Evolutionary conservation across 2,888 invertebrate genomes (phyloP).

Genomic region (Hydraecia micacea): DNA sequence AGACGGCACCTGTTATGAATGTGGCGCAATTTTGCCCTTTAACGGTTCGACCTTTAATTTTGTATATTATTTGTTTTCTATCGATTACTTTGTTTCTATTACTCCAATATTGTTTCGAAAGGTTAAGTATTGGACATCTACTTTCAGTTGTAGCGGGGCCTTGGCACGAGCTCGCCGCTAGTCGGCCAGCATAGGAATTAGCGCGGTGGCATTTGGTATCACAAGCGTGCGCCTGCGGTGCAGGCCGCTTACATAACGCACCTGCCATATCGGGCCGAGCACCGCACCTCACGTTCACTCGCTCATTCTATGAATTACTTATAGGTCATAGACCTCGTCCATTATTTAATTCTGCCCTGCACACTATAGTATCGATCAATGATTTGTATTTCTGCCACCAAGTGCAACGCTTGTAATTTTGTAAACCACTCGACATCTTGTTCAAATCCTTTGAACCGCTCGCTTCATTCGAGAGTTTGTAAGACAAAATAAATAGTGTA

Average conservation of each 20-base stretch:
- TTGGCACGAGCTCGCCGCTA: conserved; percentile 80
- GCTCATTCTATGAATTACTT: conserved; percentile 89
- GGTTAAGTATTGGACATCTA: conserved; percentile 78
- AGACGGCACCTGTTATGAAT: conserved; percentile 77
- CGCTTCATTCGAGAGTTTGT: conserved; percentile 70
- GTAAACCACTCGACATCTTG: conserved; percentile 54
- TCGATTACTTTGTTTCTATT: conserved; percentile 66
- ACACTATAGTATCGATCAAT: conserved; percentile 74
- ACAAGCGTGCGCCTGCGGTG: conserved; percentile 75
- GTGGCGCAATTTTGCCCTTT: conserved; percentile 78
- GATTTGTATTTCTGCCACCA: conserved; percentile 65
- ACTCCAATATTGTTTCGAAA: conserved; percentile 73
- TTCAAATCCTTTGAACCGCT: conserved; percentile 58
- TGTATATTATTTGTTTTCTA: conserved; percentile 69
- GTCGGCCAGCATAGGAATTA: conserved; percentile 81
- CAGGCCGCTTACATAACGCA: conserved; percentile 88
- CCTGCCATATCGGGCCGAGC: conserved; percentile 88
- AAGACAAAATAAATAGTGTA: conserved; percentile 77
- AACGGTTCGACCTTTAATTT: conserved; percentile 71
- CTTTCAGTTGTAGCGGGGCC: conserved; percentile 86
- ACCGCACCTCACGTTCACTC: conserved; percentile 88
- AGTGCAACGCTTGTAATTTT: conserved; percentile 52
- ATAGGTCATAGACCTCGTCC: conserved; percentile 88
- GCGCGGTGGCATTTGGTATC: conserved; percentile 85
- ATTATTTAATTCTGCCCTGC: conserved; percentile 83